These are phyloP conservation scores for Apamea anceps DNA, from an alignment of 2,888 invertebrate species.

Conservation along the genomic window DNA sequence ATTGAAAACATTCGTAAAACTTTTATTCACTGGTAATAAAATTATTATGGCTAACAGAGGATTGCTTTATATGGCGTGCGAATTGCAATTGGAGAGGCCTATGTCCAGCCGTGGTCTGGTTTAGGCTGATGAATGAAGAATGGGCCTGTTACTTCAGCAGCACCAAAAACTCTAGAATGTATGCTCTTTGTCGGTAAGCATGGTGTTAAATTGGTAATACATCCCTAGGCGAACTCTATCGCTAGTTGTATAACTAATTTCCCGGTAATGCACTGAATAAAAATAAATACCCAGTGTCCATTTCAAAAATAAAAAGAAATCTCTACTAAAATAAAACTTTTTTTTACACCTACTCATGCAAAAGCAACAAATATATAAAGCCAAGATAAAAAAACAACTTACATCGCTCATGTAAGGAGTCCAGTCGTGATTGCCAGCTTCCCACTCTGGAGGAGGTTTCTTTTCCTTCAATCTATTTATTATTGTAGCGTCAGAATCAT, in stretches of 20 bases:
- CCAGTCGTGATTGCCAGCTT: constrained; percentile 82
- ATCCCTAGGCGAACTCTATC: background rate
- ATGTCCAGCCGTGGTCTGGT: background rate
- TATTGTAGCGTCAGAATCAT: constrained; percentile 86
- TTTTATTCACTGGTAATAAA: constrained; percentile 16
- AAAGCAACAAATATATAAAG: constrained; percentile 14
- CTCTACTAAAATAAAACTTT: background rate
- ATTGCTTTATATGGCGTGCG: background rate
- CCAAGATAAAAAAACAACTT: constrained; percentile 67
- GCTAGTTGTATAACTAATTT: background rate
- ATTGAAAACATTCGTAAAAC: background rate
- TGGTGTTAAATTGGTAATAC: background rate
- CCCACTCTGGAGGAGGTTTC: constrained; percentile 85
- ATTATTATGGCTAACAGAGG: background rate
- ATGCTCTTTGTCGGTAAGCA: background rate
- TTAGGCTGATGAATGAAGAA: background rate
- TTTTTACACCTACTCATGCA: constrained; percentile 10
- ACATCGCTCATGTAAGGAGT: constrained; percentile 88
- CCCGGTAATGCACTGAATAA: background rate
- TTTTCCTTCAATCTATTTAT: constrained; percentile 84
- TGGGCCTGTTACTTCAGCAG: background rate
- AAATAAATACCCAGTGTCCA: background rate
- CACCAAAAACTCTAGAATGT: background rate
- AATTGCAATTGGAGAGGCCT: background rate
- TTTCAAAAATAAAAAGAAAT: constrained; percentile 1